phyloP scores from a whole-genome alignment of 2,888 invertebrate genomes.

The Agrochola litura region DNA sequence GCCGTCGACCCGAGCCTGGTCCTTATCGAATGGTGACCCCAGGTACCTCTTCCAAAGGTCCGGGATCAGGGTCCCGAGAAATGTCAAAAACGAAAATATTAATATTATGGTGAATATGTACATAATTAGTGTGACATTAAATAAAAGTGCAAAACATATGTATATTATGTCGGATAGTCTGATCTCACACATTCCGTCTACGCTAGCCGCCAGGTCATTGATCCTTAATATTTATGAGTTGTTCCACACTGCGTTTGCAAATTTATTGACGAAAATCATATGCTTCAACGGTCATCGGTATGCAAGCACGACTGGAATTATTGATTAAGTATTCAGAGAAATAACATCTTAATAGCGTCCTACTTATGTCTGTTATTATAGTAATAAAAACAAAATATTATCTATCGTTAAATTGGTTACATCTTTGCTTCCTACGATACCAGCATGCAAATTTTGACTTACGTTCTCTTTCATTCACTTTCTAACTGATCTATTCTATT shows the following conservation, averaged over 20 bases:
- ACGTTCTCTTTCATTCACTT: slow-evolving; percentile 37
- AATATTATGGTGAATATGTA: too few relatives aligned
- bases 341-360: background rate
- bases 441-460: slow-evolving; percentile 40
- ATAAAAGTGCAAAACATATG: too few relatives aligned
- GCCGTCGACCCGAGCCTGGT: too few relatives aligned
- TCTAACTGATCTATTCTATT: slow-evolving; percentile 42
- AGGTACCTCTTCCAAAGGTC: too few relatives aligned
- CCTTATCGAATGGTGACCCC: too few relatives aligned
- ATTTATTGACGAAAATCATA: background rate
- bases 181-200: background rate
- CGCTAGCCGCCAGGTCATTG: background rate
- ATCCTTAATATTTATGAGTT: background rate
- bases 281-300: background rate
- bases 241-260: background rate
- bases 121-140: too few relatives aligned
- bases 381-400: slow-evolving; percentile 14
- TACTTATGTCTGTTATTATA: slow-evolving; percentile 5
- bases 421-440: slow-evolving; percentile 18
- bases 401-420: slow-evolving; percentile 21
- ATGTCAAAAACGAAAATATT: too few relatives aligned
- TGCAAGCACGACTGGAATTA: background rate
- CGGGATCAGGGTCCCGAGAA: too few relatives aligned
- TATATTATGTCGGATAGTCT: too few relatives aligned
- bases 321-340: background rate